Evolutionary conservation across 2,797 vertebrate genomes (phyloP), one percentile per base, ranked within the genome.

Genomic region (Poeciliopsis infans): DNA sequence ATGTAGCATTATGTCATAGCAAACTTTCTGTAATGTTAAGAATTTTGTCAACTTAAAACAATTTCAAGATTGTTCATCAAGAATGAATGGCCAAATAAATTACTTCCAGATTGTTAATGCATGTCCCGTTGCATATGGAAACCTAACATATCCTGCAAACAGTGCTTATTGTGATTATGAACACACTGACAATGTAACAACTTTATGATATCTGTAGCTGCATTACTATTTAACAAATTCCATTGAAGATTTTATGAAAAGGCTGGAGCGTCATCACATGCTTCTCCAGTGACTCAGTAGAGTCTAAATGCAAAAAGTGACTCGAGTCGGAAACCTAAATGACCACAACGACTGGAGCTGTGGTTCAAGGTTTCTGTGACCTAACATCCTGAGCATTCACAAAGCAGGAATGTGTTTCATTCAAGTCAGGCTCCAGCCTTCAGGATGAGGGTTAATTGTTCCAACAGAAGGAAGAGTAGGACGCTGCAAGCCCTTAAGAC

Each of bases 331-430:
- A 74, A 81, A 74, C 31, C 39, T 33, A n/a, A 57, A 73, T 77
- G 66, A 77, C 76, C 83, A 74, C 84, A 75, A 81, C 84, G 87
- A 87, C 84, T 83, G 70, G 0, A 25, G 79, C 57, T 49, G 33
- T 90, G 86, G 92, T 74, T 94, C 80, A 86, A 78, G 85, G 86
- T 87, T 91, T 81, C 81, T 47, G 53, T 83, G 74, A 83, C 78
- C 79, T 71, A 79, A 83, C 86, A 79, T 87, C 80, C 77, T 80
- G 59, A 49, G 59, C 46, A 74, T 71, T 90, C 83, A 88, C 70
- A 73, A 72, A 23, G 66, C 74, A 85, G 83, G 84, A 91, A 92
- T 88, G 53, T 57, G 57, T 69, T 76, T 72, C 33, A 64, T 66
- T 16, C 33, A 72, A 53, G 77, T 76, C 36, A 88, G 13, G 45